Evolutionary conservation across 2,888 invertebrate species (phyloP), one percentile per base, ranked within the genome.

Genomic region (Willowsia nigromaculata): DNA sequence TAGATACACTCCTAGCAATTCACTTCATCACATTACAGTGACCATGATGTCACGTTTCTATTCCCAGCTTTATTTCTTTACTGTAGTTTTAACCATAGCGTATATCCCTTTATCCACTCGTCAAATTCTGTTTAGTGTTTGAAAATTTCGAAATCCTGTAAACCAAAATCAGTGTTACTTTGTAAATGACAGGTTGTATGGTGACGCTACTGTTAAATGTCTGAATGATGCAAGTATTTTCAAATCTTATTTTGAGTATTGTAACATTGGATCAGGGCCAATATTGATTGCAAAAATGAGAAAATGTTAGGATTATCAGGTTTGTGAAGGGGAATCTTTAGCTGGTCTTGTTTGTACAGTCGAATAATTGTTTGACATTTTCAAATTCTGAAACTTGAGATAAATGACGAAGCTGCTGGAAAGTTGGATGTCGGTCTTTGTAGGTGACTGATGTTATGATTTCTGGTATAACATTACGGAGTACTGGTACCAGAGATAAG

Each of bases 91-190:
- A 1, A 84, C 56, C 15, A 25, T 84, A 37, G 53, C 53, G 78
- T 22, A 30, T n/a, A 78, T 53, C 33, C 78, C 78, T 22, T 33
- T 78, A 25, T 68, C 71, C 27, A 71, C 71, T 33, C 33, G 47
- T 84, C 71, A 71, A 25, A 11, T 84, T 56, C 22, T 84, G 11
- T 83, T 65, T 68, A 15, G 33, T 13, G 43, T 81, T 81, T 81
- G 27, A 40, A 62, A 25, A 9, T 7, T 7, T 27, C 9, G 33
- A 37, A 37, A 71, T 3, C 18, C 13, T 62, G 5, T 47, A 18
- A 18, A 18, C 37, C 6, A 65, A 65, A 65, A 43, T n/a, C 15
- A 43, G 7, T n/a, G 2, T 71, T 43, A 43, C 2, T 71, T 71
- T 40, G 71, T 43, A 43, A 71, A 71, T 25, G 40, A 43, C 71